A percentile compares a stretch with the other conserved stretches of the same genome.
These are phyloP conservation scores for Dryococelus australis DNA, from an alignment of 2,888 invertebrate genomes.

Conservation along the genomic window DNA sequence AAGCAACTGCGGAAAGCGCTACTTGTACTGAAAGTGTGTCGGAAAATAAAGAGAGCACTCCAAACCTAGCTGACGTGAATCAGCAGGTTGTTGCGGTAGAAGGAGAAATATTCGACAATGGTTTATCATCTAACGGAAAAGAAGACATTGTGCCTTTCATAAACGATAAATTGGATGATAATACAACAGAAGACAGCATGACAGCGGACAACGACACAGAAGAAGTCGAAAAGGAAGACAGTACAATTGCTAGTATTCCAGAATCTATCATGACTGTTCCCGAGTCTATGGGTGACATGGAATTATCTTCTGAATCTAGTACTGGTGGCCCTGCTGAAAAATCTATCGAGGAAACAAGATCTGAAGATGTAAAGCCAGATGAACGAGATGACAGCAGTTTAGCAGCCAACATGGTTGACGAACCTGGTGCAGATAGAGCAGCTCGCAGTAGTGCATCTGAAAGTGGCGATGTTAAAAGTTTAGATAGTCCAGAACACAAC, in stretches of 20 bases:
- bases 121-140: neutral
- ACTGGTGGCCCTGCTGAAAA: neutral
- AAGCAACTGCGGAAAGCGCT: neutral
- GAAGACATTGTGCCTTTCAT: neutral
- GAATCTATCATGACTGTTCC: neutral
- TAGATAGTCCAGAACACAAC: neutral
- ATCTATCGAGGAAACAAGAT: neutral
- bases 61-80: neutral
- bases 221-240: neutral
- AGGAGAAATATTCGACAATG: neutral
- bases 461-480: neutral
- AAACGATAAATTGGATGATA: neutral
- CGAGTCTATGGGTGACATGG: constrained; percentile 21
- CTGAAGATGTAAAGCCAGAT: neutral
- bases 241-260: neutral
- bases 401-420: neutral
- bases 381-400: neutral
- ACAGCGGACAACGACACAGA: neutral
- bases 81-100: neutral
- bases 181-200: neutral
- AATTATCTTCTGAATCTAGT: constrained; percentile 17
- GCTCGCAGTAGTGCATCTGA: neutral
- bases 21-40: neutral
- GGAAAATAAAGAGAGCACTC: too few relatives aligned
- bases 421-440: neutral